Conservation (phyloP, 2,113 vertebrate genomes). For the Antigone vipio region DNA sequence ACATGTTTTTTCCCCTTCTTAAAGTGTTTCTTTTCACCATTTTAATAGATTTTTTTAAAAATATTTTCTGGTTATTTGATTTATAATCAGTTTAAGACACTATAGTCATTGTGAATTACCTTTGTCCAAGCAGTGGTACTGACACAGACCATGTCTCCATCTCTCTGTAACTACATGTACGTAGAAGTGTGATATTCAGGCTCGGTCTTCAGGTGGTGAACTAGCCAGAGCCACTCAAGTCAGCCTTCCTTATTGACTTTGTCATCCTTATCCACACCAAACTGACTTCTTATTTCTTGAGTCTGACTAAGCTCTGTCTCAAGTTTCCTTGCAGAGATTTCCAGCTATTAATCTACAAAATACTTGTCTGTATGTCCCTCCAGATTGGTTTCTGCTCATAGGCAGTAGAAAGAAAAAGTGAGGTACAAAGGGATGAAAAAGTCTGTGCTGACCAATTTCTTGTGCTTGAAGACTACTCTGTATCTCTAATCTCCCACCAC, state of each 20-base stretch:
- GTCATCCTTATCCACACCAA: background rate
- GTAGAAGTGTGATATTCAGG: background rate
- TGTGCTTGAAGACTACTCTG: background rate
- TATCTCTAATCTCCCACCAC: background rate
- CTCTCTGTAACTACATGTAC: background rate
- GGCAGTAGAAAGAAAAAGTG: background rate
- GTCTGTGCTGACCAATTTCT: background rate
- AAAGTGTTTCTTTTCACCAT: background rate
- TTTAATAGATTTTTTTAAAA: background rate
- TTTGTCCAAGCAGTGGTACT: background rate
- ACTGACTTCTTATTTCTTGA: background rate
- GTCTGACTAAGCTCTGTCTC: background rate
- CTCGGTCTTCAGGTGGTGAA: background rate
- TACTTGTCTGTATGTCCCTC: background rate
- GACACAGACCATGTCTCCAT: background rate
- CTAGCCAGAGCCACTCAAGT: background rate
- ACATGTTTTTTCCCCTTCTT: background rate
- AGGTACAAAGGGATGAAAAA: background rate
- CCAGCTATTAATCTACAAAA: background rate
- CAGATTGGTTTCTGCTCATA: background rate
- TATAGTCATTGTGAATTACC: background rate
- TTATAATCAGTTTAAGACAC: background rate
- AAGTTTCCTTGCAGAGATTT: background rate
- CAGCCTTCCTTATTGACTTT: background rate
- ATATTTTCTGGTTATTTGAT: background rate